Base-by-base conservation (phyloP, 2,888 invertebrate genomes). In the Dasypogon diadema region DNA sequence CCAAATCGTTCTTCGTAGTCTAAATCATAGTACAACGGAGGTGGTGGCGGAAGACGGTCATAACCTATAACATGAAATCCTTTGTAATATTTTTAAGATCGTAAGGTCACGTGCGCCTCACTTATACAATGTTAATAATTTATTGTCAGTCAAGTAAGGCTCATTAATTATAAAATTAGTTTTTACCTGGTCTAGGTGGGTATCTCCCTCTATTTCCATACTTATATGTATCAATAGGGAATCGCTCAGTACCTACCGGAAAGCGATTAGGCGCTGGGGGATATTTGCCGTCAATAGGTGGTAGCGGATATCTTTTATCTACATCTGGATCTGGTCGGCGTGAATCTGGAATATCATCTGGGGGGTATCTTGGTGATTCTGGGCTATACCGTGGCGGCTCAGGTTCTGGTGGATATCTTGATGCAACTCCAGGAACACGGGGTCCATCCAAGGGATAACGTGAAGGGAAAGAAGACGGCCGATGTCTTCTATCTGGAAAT, bases 161-260 rank as follows among this genome's bases (percentile, higher is more conserved):
- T 34, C 34, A 16, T 8, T n/a, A 48, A 12, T 42, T 42, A 42
- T 42, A 12, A 12, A 42, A 42, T 3, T 30, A 30, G 12, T 42
- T 87, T 76, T 87, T 87, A 60, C 85, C 83, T 51, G 87, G 85
- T 22, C 81, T 77, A 56, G 88, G 87, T 48, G 82, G 81, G 80
- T 88, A 88, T 30, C 86, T 86, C 73, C 88, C 88, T 1, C 88
- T 87, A 81, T 89, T 90, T 34, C 89, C 89, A 79, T 86, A 86
- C 77, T 86, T 86, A 78, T 84, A 85, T 76, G 86, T 85, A 73
- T 85, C 84, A 30, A 84, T 80, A 26, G 89, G 88, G 82, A 85
- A 88, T 56, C 87, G 85, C 77, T 87, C 87, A 16, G 82, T 84
- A 76, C 86, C 87, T 79, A 86, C 88, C 74, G 90, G 90, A 80